Evolutionary conservation across 2,797 vertebrate genomes (phyloP), one percentile per base, ranked within the genome.

Genomic region (Lagorchestes hirsutus): DNA sequence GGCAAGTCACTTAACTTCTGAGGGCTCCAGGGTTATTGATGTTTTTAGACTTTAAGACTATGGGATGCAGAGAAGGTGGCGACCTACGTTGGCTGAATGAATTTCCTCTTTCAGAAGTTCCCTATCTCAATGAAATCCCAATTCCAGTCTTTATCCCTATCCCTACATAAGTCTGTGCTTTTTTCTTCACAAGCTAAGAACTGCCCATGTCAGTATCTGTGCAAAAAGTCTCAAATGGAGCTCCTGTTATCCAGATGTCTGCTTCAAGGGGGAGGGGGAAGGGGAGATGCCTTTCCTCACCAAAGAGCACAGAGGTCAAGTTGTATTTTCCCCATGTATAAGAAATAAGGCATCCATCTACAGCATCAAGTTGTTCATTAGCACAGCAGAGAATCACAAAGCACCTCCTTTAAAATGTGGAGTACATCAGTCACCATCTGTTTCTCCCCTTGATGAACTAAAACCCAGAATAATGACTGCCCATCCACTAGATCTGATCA

Each of bases 331-430:
- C 90, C 34, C 55, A 56, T 31, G 31, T n/a, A 22, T n/a, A 54
- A 67, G 58, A 58, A 13, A 29, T 27, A 95, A 56, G 52, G 12
- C 93, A 67, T 92, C n/a, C 59, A 55, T 29, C 31, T 24, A 5
- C 10, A 94, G 50, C 57, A n/a, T 9, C 52, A 87, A 54, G 54
- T 62, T 27, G n/a, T 82, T 46, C 54, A 31, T 94, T 56, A 34
- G 40, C 50, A 67, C 34, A 95, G 59, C 59, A 92, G 62, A 59
- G 57, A 97, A 95, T 29, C 55, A 54, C 67, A 94, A 82, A 95
- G 28, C 50, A 54, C 18, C 28, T 55, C 40, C 13, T 92, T 87
- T 54, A 93, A 62, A 90, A 14, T 62, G 92, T 40, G 54, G 4
- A 92, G 50, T 34, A 9, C 57, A 62, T 29, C 91, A 90, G 46